Evolutionary conservation across 2,797 vertebrate genomes (phyloP), one percentile per base, ranked within the genome.

Genomic region (Pipistrellus nathusii): DNA sequence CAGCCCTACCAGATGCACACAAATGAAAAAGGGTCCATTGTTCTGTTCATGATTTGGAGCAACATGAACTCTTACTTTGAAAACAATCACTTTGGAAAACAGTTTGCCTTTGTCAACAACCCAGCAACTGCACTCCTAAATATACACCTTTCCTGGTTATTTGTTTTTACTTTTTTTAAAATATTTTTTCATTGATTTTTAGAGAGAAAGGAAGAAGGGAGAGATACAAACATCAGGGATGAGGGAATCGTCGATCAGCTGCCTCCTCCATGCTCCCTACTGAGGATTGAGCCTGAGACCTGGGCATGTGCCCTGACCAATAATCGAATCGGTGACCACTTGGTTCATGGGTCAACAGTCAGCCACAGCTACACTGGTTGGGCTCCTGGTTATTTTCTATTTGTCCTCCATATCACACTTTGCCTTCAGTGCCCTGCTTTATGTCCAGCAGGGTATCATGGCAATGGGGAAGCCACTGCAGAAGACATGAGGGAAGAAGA

Each of bases 61-160:
- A 62, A 53, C 20, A 9, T 59, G 20, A 83, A 83, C 12, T 73
- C 57, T 87, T 53, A 53, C 13, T 41, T 66, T 72, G 59, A 90
- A 78, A 92, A 82, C 41, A 93, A 46, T 80, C 77, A 59, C 88
- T 89, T 82, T 90, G 35, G 83, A 81, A 90, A 87, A 77, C 9
- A 89, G 9, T 73, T 32, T 46, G 23, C 57, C 15, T 46, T 84
- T 41, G 20, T 66, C 73, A 7, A 4, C 55, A 83, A 30, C 23
- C 44, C 44, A 90, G 25, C n/a, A 66, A 5, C 38, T 78, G 25
- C 6, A 66, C 35, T 64, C n/a, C n/a, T 77, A 38, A 78, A 21
- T 55, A 38, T 48, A 48, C 41, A 10, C n/a, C 30, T 59, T 59
- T 53, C 83, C 62, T 53, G 32, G 41, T 18, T n/a, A n/a, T n/a